Evolutionary conservation across 2,888 invertebrate genomes (phyloP), one percentile per base, ranked within the genome.

Genomic region (Deilephila elpenor): DNA sequence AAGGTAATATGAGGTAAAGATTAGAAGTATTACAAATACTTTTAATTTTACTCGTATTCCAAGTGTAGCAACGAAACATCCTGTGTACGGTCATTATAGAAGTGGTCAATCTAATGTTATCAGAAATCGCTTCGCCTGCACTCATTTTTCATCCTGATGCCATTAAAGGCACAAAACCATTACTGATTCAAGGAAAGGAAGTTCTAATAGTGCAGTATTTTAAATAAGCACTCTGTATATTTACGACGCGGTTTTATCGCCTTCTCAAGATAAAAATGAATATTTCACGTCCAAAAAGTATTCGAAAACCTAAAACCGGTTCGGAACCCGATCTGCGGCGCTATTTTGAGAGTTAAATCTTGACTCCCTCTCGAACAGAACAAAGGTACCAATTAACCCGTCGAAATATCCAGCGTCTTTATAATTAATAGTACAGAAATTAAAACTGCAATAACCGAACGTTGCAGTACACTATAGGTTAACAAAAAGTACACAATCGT

Each of bases 381-480:
- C 88, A 89, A 91, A 89, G 88, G 88, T 86, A 86, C 86, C 89
- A 90, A 92, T 91, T 92, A 91, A 89, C 88, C 86, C 64, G 84
- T 86, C 85, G 90, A 91, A 90, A 92, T 89, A 88, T 85, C 85
- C 83, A 83, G 88, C 89, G 88, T 88, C 88, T 88, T 91, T 89
- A 89, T 88, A 91, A 92, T 91, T 89, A 92, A 91, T 89, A 90
- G 88, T 88, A 89, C 88, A 91, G 88, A 90, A 91, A 92, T 91
- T 89, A 89, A 91, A 91, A 88, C 87, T 88, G 86, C 87, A 88
- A 89, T 89, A 87, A 90, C 85, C 84, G 86, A 82, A 84, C 82
- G 82, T 75, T 73, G 72, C 74, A 67, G 81, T 83, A 83, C 82
- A 82, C 80, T 80, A 83, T 79, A 74, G 79, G 78, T 84, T 86